Conservation (phyloP, 2,113 vertebrate genomes). For the Lipotes vexillifer region DNA sequence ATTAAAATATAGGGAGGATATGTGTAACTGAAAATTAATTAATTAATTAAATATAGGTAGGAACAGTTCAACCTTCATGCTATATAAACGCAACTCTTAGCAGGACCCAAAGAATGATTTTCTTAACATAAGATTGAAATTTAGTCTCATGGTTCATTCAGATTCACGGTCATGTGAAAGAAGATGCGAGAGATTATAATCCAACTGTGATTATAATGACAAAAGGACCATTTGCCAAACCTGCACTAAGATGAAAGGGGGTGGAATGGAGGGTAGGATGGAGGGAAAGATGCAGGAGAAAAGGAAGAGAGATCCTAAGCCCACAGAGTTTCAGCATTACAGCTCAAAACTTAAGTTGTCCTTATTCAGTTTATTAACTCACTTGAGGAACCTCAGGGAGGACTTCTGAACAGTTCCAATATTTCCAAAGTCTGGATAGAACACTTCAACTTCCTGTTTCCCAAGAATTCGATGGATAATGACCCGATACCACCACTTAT, state of each 20-base stretch:
- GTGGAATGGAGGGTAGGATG: background rate
- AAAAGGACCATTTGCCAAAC: background rate
- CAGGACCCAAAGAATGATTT: background rate
- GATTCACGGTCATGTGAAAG: background rate
- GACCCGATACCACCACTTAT: slow-evolving; percentile 92
- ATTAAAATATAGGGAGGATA: background rate
- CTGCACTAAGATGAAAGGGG: background rate
- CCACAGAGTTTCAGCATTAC: background rate
- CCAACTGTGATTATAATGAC: background rate
- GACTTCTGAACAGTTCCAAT: slow-evolving; percentile 79
- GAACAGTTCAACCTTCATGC: background rate
- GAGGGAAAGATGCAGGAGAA: background rate
- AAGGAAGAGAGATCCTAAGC: background rate
- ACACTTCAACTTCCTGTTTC: slow-evolving; percentile 87
- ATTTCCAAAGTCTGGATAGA: slow-evolving; percentile 91
- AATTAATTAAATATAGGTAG: background rate
- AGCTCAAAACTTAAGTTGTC: background rate
- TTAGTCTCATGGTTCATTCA: background rate
- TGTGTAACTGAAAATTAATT: too few relatives aligned
- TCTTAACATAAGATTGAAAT: slow-evolving; percentile 14
- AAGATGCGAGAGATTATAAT: background rate
- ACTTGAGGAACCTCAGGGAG: slow-evolving; percentile 93
- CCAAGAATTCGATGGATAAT: slow-evolving; percentile 87
- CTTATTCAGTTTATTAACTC: slow-evolving; percentile 63
- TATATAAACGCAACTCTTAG: background rate